A percentile compares a stretch with the other conserved stretches of the same genome.
Evolutionary conservation across 1,140 invertebrate species (phyloP).

Genomic region (Zaprionus capensis): DNA sequence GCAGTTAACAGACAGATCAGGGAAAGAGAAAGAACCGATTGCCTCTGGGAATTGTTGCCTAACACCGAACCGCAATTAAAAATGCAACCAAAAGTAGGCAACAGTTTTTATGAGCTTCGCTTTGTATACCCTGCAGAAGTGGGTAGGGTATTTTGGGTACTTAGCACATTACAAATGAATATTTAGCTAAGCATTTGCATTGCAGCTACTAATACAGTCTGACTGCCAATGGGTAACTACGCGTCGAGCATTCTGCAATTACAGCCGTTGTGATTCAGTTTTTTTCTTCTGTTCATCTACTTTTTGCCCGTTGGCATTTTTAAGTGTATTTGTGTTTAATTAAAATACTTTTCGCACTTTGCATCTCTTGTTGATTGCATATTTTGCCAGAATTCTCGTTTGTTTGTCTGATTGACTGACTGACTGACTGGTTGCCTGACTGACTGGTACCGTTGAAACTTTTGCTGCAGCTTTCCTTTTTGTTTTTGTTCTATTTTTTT

Average conservation of each 20-base stretch:
- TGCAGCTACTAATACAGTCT: neutral
- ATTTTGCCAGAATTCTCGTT: slow-evolving; percentile 31
- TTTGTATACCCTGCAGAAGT: too few species aligned
- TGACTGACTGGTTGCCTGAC: slow-evolving; percentile 36
- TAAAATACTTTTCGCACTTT: slow-evolving; percentile 63
- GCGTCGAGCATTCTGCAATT: neutral
- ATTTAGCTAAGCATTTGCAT: too few species aligned
- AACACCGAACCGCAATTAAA: slow-evolving; percentile 40
- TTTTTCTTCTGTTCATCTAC: neutral
- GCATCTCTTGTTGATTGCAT: slow-evolving; percentile 43
- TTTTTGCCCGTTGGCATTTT: slow-evolving; percentile 33
- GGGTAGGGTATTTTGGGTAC: neutral
- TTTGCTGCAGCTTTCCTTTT: slow-evolving; percentile 10
- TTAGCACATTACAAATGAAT: neutral
- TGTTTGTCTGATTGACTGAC: slow-evolving; percentile 30
- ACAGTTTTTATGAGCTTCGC: slow-evolving; percentile 19
- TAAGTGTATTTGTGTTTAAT: slow-evolving; percentile 64
- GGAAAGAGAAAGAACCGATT: slow-evolving; percentile 7
- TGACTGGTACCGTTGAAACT: slow-evolving; percentile 41
- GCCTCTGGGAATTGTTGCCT: neutral
- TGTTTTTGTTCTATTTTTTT: slow-evolving; percentile 19
- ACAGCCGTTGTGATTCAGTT: neutral
- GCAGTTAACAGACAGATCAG: slow-evolving; percentile 27
- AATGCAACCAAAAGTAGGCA: slow-evolving; percentile 27
- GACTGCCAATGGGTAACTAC: neutral